A percentile compares a stretch with the other conserved stretches of the same genome.
These are phyloP conservation scores for Xiphias gladius DNA, from an alignment of 2,113 vertebrate species.

Conservation along the genomic window DNA sequence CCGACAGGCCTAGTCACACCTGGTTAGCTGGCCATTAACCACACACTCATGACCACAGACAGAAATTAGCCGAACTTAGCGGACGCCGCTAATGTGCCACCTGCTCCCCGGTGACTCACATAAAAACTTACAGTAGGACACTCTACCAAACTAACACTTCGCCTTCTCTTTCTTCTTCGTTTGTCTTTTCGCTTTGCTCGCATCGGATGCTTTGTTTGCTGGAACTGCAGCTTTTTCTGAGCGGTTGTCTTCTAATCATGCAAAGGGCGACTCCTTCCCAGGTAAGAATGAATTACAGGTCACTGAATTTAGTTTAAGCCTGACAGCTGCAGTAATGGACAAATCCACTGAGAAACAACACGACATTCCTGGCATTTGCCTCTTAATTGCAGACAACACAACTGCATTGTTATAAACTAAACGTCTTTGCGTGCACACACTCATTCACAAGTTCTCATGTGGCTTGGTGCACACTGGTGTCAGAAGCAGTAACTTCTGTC, in stretches of 20 bases:
- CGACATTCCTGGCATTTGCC: not conserved
- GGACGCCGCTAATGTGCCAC: slow-evolving; percentile 42
- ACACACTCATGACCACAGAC: slow-evolving; percentile 40
- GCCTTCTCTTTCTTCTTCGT: not conserved
- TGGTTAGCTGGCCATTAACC: slow-evolving; percentile 52
- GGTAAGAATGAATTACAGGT: not conserved
- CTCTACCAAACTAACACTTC: not conserved
- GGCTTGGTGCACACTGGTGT: not conserved
- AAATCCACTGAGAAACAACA: not conserved
- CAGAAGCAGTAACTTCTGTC: not conserved
- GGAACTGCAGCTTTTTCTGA: not conserved
- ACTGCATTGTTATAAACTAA: not conserved
- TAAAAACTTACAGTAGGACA: slow-evolving; percentile 1
- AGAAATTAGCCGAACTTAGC: slow-evolving; percentile 40
- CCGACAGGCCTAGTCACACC: slow-evolving; percentile 53
- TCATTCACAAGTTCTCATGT: slow-evolving; percentile 1
- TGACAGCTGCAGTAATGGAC: not conserved
- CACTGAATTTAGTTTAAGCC: not conserved
- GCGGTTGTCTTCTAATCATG: not conserved
- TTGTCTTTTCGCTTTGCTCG: not conserved
- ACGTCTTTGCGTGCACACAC: not conserved
- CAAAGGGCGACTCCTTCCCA: too few species aligned
- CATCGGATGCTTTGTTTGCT: not conserved
- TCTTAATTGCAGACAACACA: not conserved
- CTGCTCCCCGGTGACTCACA: slow-evolving; percentile 33